Conservation (phyloP, 1,140 invertebrate genomes). For the Camponotus floridanus region DNA sequence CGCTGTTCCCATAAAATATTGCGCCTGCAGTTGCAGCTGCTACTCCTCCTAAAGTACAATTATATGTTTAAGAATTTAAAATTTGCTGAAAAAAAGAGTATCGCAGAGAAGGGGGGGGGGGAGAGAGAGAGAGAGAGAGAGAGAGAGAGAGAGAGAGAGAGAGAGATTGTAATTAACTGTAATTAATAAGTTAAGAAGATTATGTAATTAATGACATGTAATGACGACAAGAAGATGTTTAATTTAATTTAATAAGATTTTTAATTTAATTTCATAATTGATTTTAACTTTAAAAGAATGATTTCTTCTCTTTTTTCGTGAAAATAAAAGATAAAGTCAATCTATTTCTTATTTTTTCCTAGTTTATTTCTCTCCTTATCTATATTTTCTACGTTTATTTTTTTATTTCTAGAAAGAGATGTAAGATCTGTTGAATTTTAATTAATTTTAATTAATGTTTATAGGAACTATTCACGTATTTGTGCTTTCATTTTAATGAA, state of each 20-base stretch:
- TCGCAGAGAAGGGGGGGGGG: too few species aligned
- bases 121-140: neutral
- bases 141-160: too few species aligned
- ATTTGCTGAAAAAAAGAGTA: neutral
- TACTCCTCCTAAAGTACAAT: slow-evolving; percentile 82
- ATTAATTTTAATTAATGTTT: neutral
- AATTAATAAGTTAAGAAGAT: too few species aligned
- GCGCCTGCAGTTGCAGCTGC: slow-evolving; percentile 84
- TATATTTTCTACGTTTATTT: too few species aligned
- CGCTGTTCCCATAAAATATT: slow-evolving; percentile 85
- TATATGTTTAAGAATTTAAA: too few species aligned
- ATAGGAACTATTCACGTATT: neutral
- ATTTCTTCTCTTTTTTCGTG: neutral
- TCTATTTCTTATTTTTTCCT: neutral
- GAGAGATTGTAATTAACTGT: neutral
- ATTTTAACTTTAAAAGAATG: neutral
- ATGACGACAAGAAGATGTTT: too few species aligned
- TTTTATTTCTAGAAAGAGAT: neutral
- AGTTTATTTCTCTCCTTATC: neutral
- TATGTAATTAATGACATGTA: too few species aligned
- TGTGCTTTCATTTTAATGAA: neutral
- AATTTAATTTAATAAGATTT: too few species aligned
- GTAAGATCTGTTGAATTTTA: neutral
- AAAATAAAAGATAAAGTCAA: neutral
- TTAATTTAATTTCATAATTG: neutral